Conservation (phyloP, 1,140 invertebrate genomes). For the Papilio glaucus region DNA sequence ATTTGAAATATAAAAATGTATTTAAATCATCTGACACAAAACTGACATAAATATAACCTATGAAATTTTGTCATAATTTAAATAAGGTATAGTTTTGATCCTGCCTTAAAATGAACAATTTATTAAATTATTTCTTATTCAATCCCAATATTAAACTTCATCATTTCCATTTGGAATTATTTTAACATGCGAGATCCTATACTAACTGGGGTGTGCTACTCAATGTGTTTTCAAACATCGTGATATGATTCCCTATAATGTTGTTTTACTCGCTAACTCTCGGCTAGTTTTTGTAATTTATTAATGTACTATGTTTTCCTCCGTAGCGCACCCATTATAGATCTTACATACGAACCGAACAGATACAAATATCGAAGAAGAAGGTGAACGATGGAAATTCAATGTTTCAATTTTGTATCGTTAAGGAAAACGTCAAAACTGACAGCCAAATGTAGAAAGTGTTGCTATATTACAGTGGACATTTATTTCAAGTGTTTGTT, state of each 20-base stretch:
- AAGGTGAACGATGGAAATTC: constrained; percentile 53
- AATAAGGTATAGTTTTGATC: background rate
- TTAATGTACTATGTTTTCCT: constrained; percentile 66
- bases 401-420: constrained; percentile 40
- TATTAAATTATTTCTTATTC: background rate
- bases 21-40: background rate
- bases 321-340: constrained; percentile 79
- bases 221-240: constrained; percentile 25
- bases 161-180: constrained; percentile 30
- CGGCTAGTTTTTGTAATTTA: constrained; percentile 27
- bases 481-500: constrained; percentile 65
- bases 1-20: background rate
- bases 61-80: background rate
- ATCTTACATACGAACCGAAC: constrained; percentile 71
- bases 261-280: background rate
- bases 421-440: constrained; percentile 46
- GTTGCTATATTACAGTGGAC: constrained; percentile 65
- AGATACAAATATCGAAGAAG: constrained; percentile 80
- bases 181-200: constrained; percentile 37
- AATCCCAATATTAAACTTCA: background rate
- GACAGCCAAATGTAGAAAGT: constrained; percentile 58
- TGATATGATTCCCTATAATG: background rate
- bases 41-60: background rate
- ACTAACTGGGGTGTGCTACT: constrained; percentile 66
- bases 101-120: background rate